Conservation (phyloP, 2,888 invertebrate genomes). For the Caenorhabditis angaria region DNA sequence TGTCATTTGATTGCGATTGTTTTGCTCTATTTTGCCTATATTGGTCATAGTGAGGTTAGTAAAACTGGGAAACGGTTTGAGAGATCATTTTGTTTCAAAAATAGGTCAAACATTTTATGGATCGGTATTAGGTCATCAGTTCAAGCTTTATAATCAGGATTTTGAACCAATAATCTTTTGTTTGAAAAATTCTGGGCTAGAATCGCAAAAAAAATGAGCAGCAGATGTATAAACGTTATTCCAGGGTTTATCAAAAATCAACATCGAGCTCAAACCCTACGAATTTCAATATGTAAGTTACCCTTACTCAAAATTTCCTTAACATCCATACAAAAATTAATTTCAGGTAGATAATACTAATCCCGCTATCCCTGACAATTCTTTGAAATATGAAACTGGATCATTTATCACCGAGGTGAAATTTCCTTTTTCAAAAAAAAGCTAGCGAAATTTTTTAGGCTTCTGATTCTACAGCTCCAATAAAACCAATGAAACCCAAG, state of each 20-base stretch:
- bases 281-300: conserved; percentile 36
- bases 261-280: conserved; percentile 27
- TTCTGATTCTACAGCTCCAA: neutral
- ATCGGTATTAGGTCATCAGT: no score
- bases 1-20: neutral
- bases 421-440: neutral
- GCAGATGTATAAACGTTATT: no score
- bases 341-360: no score
- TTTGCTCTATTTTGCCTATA: neutral
- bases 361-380: no score
- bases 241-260: conserved; percentile 32
- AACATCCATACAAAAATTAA: no score
- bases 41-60: neutral
- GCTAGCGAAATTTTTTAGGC: neutral
- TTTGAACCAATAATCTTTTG: neutral
- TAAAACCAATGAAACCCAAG: conserved; percentile 5
- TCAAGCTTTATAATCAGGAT: no score
- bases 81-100: no score
- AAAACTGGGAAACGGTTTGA: no score
- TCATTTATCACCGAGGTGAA: no score
- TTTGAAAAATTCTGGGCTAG: neutral
- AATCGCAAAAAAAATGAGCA: neutral
- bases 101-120: no score
- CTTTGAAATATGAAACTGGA: no score
- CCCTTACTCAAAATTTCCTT: neutral